Base-by-base conservation (phyloP, 1,140 invertebrate genomes). In the Aphidius ervi region DNA sequence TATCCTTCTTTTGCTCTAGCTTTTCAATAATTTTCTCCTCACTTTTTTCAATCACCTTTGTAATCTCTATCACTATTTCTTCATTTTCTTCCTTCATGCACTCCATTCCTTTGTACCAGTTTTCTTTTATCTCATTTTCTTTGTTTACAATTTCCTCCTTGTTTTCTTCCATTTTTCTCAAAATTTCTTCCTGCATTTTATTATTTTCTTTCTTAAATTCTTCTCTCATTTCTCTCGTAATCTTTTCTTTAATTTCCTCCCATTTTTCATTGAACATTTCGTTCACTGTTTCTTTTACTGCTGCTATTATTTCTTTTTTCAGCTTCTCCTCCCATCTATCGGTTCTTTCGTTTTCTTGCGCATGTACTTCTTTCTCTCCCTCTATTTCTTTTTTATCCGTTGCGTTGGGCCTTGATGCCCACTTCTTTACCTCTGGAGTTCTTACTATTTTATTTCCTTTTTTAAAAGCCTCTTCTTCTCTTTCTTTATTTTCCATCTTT, bases 281-380 rank as follows among this genome's bases (percentile, higher is more conserved):
- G n/a, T n/a, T 5, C 49, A 58, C 46, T 61, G 52, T 62, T 62
- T 54, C 59, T 58, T 63, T 46, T 42, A 58, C 56, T 43, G 59
- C 57, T 59, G 48, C 61, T 58, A 52, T 65, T 56, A 45, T 46
- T 56, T 49, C 65, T n/a, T 49, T 59, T 48, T 65, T 46, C 43
- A 6, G 31, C n/a, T 6, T 5, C 31, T 16, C 7, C 10, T 9
- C 45, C 37, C 23, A 37, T 9, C 16, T 40, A 3, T 23, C 49
- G 37, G 31, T 5, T 9, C 37, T 40, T 55, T 23, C 23, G 16
- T 20, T 39, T n/a, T n/a, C n/a, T n/a, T n/a, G n/a, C n/a, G n/a
- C n/a, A n/a, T n/a, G n/a, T n/a, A n/a, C n/a, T n/a, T n/a, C n/a
- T n/a, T n/a, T n/a, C n/a, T n/a, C n/a, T n/a, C n/a, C n/a, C n/a